Percentiles rank a stretch among this genome's conserved stretches.
These are phyloP conservation scores for Ricordea florida DNA, from an alignment of 92 coral and sea anemone genomes.

Conservation along the genomic window DNA sequence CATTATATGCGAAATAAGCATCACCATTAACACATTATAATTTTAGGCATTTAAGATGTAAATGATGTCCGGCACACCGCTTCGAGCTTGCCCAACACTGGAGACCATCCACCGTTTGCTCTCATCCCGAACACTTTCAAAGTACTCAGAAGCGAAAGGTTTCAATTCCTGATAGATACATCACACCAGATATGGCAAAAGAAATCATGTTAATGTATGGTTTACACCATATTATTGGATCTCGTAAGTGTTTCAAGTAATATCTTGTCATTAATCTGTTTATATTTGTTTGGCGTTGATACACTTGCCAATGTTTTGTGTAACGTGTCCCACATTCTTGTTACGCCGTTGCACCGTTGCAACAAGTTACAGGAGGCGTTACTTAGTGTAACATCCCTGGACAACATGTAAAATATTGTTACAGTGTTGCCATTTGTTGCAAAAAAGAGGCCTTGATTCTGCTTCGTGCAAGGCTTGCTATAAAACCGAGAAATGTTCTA, in stretches of 20 bases:
- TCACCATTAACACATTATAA: not conserved
- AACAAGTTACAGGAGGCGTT: not conserved
- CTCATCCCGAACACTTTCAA: not conserved
- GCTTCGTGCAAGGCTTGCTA: not conserved
- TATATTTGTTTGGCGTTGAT: not conserved
- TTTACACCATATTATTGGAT: not conserved
- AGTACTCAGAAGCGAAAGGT: not conserved
- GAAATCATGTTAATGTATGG: conserved; percentile 9
- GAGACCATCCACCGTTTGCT: not conserved
- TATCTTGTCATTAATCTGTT: not conserved
- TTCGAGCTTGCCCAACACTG: not conserved
- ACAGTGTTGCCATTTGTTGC: conserved; percentile 25
- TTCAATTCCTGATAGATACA: conserved; percentile 4
- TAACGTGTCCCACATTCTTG: not conserved
- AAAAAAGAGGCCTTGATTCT: conserved; percentile 3
- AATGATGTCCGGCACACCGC: not conserved
- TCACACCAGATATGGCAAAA: conserved; percentile 4
- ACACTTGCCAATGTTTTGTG: not conserved
- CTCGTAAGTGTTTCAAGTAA: not conserved
- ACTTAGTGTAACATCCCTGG: not conserved
- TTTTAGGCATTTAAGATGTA: conserved; percentile 14
- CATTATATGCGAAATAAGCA: not conserved
- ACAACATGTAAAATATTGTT: conserved; percentile 8
- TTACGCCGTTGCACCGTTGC: conserved; percentile 3
- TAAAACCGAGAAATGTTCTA: not conserved